Evolutionary conservation across 1,140 invertebrate species (phyloP), one percentile per base, ranked within the genome.

Genomic region (Achatina immaculata): DNA sequence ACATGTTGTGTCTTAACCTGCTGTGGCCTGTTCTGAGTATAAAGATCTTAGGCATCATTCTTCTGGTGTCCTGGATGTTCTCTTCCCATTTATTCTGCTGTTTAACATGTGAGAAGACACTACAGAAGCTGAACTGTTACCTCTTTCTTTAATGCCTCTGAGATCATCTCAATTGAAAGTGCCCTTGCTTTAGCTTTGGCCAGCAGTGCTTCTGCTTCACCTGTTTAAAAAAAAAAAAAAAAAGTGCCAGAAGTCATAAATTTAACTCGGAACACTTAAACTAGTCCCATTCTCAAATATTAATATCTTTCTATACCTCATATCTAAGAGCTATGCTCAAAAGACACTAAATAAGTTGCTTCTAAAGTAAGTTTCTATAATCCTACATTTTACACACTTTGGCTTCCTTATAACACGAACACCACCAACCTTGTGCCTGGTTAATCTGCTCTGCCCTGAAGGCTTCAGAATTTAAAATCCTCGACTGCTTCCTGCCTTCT

Each of bases 401-500:
- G n/a, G 38, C 40, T 31, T 6, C 14, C 6, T 34, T 42, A 28
- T 73, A 24, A 76, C 21, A 45, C 43, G 11, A 78, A 69, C 24
- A 38, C 14, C 0, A 65, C 81, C 80, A 84, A 96, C 96, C 96
- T 72, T 80, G 72, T 72, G 92, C 92, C 85, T 89, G 82, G 83
- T 93, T 93, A 9, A 93, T 89, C 83, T 91, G 87, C 83, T 92
- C 91, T 34, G 83, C 74, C 82, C 89, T 88, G 74, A 86, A 86
- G 45, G 92, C 93, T 85, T 94, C 93, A 40, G 97, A 99, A n/a
- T 95, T 95, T 55, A 99, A 93, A 91, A 99, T 99, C 86, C 95
- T 94, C 0, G 98, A 93, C 88, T 95, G 94, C 84, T 98, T 94
- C 91, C 98, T 96, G 87, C 98, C 98, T 91, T 99, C 97, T 0